These are phyloP conservation scores for Toxostoma redivivum DNA, from an alignment of 2,113 vertebrate genomes.

Conservation along the genomic window DNA sequence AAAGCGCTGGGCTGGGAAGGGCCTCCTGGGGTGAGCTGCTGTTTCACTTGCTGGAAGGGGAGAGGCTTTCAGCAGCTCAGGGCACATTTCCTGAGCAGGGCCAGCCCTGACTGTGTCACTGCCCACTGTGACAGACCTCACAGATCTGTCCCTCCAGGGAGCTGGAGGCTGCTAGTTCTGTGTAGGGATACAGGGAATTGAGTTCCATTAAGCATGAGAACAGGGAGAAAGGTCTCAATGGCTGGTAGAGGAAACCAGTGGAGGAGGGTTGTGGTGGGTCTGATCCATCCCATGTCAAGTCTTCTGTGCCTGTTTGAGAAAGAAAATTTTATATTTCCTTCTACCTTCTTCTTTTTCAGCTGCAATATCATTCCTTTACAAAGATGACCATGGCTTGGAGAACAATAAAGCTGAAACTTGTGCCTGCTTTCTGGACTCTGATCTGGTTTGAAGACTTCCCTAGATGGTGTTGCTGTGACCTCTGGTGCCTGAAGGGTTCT, in stretches of 20 bases:
- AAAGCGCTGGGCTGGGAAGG: conserved; percentile 88
- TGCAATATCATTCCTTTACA: conserved; percentile 79
- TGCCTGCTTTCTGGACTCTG: neutral
- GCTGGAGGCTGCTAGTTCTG: neutral
- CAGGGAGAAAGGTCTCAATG: neutral
- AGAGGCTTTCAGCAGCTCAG: neutral
- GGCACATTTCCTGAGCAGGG: neutral
- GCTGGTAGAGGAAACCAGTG: neutral
- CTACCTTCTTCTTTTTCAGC: conserved; percentile 43
- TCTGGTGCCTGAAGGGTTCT: neutral
- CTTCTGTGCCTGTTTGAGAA: neutral
- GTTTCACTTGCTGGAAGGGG: accelerated
- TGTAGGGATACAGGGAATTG: accelerated
- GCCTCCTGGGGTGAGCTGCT: conserved; percentile 85
- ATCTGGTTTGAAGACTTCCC: neutral
- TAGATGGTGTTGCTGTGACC: neutral
- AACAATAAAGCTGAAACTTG: neutral
- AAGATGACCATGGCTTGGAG: conserved; percentile 58
- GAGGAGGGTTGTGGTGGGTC: neutral
- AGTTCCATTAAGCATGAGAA: neutral
- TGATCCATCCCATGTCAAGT: neutral
- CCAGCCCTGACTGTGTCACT: neutral
- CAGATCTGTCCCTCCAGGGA: neutral
- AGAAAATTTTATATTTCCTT: neutral
- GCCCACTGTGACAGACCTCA: neutral